These are phyloP conservation scores for Hydroisotoma schaefferi DNA, from an alignment of 2,888 invertebrate species.

Conservation along the genomic window DNA sequence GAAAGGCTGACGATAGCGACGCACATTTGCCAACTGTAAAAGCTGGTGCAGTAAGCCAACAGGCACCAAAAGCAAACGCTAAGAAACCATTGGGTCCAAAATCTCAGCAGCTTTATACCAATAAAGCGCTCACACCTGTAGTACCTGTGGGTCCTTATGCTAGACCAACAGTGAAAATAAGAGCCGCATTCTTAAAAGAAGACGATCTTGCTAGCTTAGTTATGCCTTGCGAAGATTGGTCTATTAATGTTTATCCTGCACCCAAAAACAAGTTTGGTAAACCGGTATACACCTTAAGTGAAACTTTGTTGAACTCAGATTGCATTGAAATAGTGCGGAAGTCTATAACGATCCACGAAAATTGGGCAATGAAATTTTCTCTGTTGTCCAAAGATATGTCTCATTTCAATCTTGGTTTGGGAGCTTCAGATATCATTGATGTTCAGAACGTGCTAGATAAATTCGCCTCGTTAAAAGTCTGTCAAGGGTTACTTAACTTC, in stretches of 20 bases:
- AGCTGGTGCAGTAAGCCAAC: no score
- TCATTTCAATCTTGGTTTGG: background rate
- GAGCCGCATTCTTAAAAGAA: background rate
- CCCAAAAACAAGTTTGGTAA: background rate
- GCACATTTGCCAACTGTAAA: no score
- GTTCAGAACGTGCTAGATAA: conserved; percentile 12
- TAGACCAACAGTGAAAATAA: background rate
- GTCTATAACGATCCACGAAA: conserved; percentile 9
- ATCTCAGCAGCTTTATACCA: background rate
- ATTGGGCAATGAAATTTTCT: conserved; percentile 17
- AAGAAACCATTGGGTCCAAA: background rate
- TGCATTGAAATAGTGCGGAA: conserved; percentile 15
- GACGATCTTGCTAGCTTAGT: background rate
- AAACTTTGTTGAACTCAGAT: conserved; percentile 11
- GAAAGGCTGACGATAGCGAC: no score
- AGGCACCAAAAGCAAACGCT: no score
- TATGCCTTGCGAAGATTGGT: conserved; percentile 18
- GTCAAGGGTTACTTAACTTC: conserved; percentile 6
- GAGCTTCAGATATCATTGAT: conserved; percentile 7
- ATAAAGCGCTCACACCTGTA: background rate
- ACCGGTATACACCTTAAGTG: conserved; percentile 11
- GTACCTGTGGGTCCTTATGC: background rate
- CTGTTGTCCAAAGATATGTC: conserved; percentile 8
- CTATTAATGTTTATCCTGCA: conserved; percentile 9
- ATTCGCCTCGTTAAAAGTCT: conserved; percentile 9